Evolutionary conservation across 2,888 invertebrate species (phyloP).

Genomic region (Apodemia mormo): DNA sequence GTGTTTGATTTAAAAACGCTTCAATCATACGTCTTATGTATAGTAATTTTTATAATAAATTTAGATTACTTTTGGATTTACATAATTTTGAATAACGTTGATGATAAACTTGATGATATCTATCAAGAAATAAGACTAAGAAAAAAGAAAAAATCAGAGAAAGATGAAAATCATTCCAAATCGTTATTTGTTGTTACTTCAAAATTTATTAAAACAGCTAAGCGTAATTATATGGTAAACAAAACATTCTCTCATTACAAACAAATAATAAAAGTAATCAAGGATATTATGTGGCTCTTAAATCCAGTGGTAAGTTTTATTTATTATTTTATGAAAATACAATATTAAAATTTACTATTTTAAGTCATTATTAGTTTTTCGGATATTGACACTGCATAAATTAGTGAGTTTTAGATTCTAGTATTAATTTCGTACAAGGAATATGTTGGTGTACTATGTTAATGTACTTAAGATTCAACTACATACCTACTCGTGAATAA

Average conservation of each 20-base stretch:
- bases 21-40: slow-evolving; percentile 4
- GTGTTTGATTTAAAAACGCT: not conserved
- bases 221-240: not conserved
- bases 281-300: slow-evolving; percentile 24
- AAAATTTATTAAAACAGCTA: slow-evolving; percentile 15
- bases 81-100: slow-evolving; percentile 24
- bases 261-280: slow-evolving; percentile 25
- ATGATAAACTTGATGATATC: slow-evolving; percentile 21
- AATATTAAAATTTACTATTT: no score
- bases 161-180: not conserved
- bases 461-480: no score
- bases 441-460: no score
- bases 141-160: not conserved
- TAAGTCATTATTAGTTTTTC: no score
- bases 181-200: slow-evolving; percentile 17
- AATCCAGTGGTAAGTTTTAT: slow-evolving; percentile 28
- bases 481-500: no score
- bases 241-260: slow-evolving; percentile 24
- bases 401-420: no score
- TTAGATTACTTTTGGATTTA: slow-evolving; percentile 30
- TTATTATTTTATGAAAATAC: no score
- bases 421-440: no score
- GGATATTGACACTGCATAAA: no score
- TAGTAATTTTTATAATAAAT: slow-evolving; percentile 16
- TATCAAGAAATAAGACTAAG: slow-evolving; percentile 23